These are phyloP conservation scores for Atta texana DNA, from an alignment of 1,140 invertebrate genomes.

Conservation along the genomic window DNA sequence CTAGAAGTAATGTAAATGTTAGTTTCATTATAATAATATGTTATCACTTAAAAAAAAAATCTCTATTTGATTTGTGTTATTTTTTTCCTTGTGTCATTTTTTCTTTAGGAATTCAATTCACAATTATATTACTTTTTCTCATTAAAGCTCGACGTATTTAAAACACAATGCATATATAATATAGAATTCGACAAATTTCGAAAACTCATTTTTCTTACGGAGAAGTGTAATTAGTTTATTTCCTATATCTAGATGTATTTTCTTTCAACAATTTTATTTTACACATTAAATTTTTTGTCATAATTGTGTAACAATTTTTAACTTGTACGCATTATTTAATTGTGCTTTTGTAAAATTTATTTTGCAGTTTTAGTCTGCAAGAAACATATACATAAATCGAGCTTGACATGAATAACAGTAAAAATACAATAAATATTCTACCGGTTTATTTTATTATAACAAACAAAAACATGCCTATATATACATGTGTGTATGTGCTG, in stretches of 20 bases:
- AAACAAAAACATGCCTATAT: neutral
- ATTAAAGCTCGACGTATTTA: no score
- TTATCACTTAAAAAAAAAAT: no score
- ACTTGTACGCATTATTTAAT: neutral
- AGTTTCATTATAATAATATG: no score
- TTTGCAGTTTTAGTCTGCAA: neutral
- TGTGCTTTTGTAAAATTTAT: neutral
- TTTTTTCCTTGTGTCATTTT: no score
- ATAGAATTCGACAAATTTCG: no score
- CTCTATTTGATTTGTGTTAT: no score
- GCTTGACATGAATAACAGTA: neutral
- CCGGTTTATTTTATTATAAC: conserved; percentile 4
- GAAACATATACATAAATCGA: neutral
- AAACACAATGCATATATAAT: no score
- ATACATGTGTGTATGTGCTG: neutral
- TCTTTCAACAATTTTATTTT: neutral
- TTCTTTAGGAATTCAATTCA: no score
- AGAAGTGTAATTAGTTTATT: no score
- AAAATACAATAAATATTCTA: conserved; percentile 11
- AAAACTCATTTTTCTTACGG: no score
- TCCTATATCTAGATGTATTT: neutral
- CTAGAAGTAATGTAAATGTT: no score
- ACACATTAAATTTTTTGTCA: neutral
- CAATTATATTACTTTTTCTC: no score
- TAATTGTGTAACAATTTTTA: neutral